Evolutionary conservation across 2,797 vertebrate genomes (phyloP).

Genomic region (Myotis myotis): DNA sequence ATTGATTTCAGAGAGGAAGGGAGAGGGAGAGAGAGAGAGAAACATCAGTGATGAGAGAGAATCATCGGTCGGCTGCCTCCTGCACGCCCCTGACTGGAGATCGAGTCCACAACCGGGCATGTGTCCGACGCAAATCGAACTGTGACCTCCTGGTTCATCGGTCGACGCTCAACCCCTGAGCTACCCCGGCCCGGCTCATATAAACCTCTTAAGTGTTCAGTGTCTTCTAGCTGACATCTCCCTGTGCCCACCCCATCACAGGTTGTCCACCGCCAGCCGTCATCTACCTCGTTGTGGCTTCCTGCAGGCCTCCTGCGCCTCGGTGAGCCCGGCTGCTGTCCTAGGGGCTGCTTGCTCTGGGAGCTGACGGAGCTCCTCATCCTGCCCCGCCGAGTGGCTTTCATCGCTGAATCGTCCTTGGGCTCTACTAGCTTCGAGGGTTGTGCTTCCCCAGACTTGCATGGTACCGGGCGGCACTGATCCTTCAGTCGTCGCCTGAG

Average conservation of each 20-base stretch:
- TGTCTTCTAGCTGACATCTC: neutral
- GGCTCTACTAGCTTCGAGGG: conserved; percentile 2
- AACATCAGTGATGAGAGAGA: no score
- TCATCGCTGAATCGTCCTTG: neutral
- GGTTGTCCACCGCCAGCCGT: neutral
- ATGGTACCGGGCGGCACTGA: neutral
- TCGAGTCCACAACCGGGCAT: no score
- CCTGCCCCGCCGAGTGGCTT: neutral
- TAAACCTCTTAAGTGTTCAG: neutral
- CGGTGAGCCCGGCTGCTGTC: neutral
- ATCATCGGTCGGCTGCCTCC: no score
- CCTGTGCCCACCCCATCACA: neutral
- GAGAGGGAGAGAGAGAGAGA: no score
- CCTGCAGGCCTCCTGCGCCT: neutral
- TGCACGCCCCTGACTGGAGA: no score
- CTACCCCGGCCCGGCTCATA: no score
- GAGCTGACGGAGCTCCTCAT: neutral
- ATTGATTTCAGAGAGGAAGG: no score
- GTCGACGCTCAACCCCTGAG: no score
- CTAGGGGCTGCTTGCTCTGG: neutral
- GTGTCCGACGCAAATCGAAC: no score
- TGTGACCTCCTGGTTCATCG: no score
- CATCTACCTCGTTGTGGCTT: neutral
- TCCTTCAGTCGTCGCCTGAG: conserved; percentile 46
- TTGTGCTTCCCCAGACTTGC: conserved; percentile 33